Conservation (phyloP, 1,140 invertebrate genomes). For the Holcopasites calliopsidis region DNA sequence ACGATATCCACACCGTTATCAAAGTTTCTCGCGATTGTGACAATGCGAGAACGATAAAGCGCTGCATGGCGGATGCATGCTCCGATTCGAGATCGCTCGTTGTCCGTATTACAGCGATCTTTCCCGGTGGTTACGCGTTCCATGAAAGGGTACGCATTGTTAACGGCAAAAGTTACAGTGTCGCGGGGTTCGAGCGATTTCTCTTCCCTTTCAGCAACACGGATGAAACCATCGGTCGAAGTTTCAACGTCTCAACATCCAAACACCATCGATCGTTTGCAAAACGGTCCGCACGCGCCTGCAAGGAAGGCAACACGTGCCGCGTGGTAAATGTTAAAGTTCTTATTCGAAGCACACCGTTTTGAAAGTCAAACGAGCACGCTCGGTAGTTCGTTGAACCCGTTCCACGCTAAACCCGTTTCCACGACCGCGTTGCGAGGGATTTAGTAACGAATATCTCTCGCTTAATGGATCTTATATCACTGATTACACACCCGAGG, state of each 20-base stretch:
- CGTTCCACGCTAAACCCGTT: constrained; percentile 50
- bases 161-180: constrained; percentile 35
- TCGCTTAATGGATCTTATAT: constrained; percentile 60
- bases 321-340: constrained; percentile 54
- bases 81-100: constrained; percentile 45
- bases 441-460: constrained; percentile 57
- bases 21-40: constrained; percentile 44
- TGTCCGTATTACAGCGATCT: constrained; percentile 38
- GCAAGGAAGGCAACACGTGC: constrained; percentile 17
- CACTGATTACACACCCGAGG: constrained; percentile 36
- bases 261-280: constrained; percentile 27
- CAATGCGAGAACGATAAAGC: constrained; percentile 52
- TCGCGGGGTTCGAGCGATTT: constrained; percentile 13
- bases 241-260: background rate
- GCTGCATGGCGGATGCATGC: constrained; percentile 35
- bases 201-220: background rate
- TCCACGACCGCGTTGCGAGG: constrained; percentile 51
- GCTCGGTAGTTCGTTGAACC: constrained; percentile 54
- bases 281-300: background rate
- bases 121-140: background rate
- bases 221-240: background rate
- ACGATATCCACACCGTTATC: constrained; percentile 47
- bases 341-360: constrained; percentile 35
- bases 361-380: constrained; percentile 56
- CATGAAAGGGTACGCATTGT: background rate